Evolutionary conservation across 2,797 vertebrate genomes (phyloP).

Genomic region (Crenuchus spilurus): DNA sequence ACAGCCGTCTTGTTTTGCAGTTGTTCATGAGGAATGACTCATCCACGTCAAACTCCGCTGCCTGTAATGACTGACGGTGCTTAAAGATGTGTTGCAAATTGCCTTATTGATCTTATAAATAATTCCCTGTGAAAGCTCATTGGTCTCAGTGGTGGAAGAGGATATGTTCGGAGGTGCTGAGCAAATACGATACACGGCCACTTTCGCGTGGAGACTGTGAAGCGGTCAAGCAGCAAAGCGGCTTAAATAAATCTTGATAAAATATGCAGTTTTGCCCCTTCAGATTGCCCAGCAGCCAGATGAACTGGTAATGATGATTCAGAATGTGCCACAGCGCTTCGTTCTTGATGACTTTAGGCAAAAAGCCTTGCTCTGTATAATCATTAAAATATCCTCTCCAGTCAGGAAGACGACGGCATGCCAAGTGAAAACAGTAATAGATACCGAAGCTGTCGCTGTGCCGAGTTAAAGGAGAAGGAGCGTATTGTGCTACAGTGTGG

Average conservation of each 20-base stretch:
- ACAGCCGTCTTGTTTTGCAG: background rate
- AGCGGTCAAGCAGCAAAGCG: background rate
- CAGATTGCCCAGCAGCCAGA: background rate
- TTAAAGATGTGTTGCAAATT: conserved; percentile 6
- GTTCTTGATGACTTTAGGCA: background rate
- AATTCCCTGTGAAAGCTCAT: background rate
- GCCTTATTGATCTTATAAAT: conserved; percentile 7
- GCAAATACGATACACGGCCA: background rate
- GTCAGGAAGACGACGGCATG: too few species aligned
- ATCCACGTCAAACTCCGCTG: background rate
- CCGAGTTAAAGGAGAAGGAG: background rate
- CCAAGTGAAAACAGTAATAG: background rate
- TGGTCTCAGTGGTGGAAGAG: background rate
- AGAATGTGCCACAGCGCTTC: too few species aligned
- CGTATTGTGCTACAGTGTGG: background rate
- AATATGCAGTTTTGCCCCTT: too few species aligned
- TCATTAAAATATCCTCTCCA: background rate
- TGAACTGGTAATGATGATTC: background rate
- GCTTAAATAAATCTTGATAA: background rate
- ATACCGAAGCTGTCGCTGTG: background rate
- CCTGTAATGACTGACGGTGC: background rate
- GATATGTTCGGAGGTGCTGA: background rate
- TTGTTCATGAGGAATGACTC: background rate
- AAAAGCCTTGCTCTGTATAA: background rate
- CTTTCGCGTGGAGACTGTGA: background rate